phyloP scores from a whole-genome alignment of 2,797 vertebrate species.

The Paratrypauchen microcephalus region DNA sequence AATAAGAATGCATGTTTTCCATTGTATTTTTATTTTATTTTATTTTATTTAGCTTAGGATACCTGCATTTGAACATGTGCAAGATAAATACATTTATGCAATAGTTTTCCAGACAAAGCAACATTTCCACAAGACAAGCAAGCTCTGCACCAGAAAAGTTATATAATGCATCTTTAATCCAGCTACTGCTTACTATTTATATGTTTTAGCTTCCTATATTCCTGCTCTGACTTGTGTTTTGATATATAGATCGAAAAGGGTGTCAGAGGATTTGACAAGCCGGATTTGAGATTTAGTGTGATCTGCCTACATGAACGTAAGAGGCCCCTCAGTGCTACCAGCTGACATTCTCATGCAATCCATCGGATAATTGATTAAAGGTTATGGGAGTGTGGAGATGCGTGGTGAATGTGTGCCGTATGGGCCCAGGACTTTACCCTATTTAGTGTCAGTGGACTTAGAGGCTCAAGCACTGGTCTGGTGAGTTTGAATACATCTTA shows the following conservation, averaged over 20 bases:
- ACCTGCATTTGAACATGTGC: too few species aligned
- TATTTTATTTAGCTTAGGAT: too few species aligned
- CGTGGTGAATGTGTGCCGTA: slow-evolving; percentile 64
- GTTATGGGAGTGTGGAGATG: slow-evolving; percentile 58
- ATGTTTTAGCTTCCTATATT: slow-evolving; percentile 8
- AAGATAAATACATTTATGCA: too few species aligned
- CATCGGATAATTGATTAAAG: slow-evolving; percentile 75
- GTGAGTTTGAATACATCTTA: neutral
- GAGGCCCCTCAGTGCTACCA: slow-evolving; percentile 58
- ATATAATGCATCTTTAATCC: neutral
- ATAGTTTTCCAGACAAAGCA: too few species aligned
- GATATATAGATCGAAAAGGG: slow-evolving; percentile 13
- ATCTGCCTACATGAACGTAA: slow-evolving; percentile 32
- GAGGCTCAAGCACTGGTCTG: neutral
- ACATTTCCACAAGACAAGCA: too few species aligned
- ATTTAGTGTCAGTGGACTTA: slow-evolving; percentile 56
- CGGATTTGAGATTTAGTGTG: slow-evolving; percentile 41
- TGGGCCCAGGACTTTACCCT: slow-evolving; percentile 63
- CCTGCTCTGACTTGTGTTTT: slow-evolving; percentile 16
- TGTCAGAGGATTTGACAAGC: slow-evolving; percentile 20
- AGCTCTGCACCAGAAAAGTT: too few species aligned
- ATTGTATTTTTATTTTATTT: too few species aligned
- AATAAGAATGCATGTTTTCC: too few species aligned
- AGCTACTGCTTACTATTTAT: slow-evolving; percentile 6
- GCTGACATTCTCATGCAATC: slow-evolving; percentile 69